Percentiles rank a stretch among this genome's conserved stretches.
Conservation (phyloP, 2,888 invertebrate genomes). For the Dinocampus coccinellae region DNA sequence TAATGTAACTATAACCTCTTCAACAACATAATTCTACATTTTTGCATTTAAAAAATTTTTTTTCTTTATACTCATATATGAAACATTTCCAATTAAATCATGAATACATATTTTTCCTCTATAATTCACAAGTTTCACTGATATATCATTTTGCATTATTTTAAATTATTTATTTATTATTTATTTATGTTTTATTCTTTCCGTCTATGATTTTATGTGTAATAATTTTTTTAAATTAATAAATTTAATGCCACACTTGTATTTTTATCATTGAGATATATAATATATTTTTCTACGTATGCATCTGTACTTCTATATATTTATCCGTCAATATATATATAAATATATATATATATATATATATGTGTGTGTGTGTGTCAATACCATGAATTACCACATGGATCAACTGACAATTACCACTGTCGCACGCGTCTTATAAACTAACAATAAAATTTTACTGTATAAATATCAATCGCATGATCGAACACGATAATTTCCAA, state of each 20-base stretch:
- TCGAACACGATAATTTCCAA: constrained; percentile 36
- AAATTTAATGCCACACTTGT: no score
- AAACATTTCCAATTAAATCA: neutral
- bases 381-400: constrained; percentile 38
- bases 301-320: no score
- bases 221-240: no score
- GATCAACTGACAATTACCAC: constrained; percentile 42
- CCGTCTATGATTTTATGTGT: no score
- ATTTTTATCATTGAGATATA: no score
- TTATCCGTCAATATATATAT: no score
- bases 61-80: neutral
- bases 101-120: neutral
- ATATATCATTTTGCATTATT: neutral
- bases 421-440: constrained; percentile 37
- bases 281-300: no score
- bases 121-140: neutral
- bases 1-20: neutral
- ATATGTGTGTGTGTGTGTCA: neutral
- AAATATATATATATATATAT: neutral
- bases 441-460: neutral
- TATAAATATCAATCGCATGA: constrained; percentile 32
- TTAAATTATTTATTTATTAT: neutral
- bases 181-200: no score
- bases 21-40: neutral
- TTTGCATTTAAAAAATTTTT: no score